A percentile compares a stretch with the other conserved stretches of the same genome.
These are phyloP conservation scores for Hexactinellida sp. DNA, from an alignment of 37 sponge, comb jelly and placozoan species.

Conservation along the genomic window DNA sequence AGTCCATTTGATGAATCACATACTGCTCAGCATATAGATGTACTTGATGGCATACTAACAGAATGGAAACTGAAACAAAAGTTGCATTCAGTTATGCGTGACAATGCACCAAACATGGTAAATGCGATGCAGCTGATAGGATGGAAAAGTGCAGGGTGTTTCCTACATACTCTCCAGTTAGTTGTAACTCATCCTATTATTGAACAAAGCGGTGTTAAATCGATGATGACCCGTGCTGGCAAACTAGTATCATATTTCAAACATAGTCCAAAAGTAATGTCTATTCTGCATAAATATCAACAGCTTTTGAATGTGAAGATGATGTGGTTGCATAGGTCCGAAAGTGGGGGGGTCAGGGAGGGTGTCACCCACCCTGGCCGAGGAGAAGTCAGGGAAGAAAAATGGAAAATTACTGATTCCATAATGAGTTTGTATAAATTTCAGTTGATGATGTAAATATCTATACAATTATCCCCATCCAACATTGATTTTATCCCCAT, in stretches of 20 bases:
- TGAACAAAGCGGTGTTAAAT: too few relatives aligned
- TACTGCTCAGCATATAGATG: neutral
- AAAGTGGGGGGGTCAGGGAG: too few relatives aligned
- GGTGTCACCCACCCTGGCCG: too few relatives aligned
- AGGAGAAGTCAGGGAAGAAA: too few relatives aligned
- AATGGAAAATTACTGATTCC: too few relatives aligned
- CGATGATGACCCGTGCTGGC: neutral
- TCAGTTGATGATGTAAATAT: too few relatives aligned
- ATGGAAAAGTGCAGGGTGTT: too few relatives aligned
- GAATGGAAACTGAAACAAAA: neutral
- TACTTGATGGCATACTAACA: neutral
- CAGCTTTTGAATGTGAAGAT: neutral
- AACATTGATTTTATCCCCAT: too few relatives aligned
- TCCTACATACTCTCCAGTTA: neutral
- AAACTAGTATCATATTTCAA: constrained; percentile 4
- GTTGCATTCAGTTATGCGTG: neutral
- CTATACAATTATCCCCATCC: too few relatives aligned
- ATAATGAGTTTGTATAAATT: too few relatives aligned
- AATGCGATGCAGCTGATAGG: neutral
- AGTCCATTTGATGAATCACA: neutral
- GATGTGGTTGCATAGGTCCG: too few relatives aligned
- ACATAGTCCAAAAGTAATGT: constrained; percentile 5
- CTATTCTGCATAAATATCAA: neutral
- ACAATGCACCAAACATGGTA: neutral
- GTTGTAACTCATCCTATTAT: neutral